Evolutionary conservation across 2,888 invertebrate species (phyloP).

Genomic region (Tetrapedia diversipes): DNA sequence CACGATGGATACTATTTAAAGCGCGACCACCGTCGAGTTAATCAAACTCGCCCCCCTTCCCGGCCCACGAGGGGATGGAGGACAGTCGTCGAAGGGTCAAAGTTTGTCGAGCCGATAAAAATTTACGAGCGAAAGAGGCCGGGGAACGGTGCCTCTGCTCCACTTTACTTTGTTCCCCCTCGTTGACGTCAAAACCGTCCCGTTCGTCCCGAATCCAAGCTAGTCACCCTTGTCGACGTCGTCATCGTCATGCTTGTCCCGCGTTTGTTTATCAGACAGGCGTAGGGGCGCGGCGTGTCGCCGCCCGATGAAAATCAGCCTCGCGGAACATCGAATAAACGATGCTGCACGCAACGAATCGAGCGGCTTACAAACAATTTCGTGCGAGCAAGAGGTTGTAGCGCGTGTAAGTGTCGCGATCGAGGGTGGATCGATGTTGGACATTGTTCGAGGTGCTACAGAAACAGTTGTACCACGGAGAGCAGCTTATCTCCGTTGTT

Average conservation of each 20-base stretch:
- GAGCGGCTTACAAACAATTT: not conserved
- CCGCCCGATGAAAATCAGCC: constrained; percentile 12
- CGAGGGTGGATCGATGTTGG: not conserved
- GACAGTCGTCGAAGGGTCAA: constrained; percentile 37
- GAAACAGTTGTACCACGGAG: too few species aligned
- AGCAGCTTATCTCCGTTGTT: too few species aligned
- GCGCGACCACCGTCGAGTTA: constrained; percentile 35
- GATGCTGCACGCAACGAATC: not conserved
- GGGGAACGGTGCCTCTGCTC: constrained; percentile 31
- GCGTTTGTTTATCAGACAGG: constrained; percentile 27
- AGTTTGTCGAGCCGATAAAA: constrained; percentile 52
- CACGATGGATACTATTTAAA: constrained; percentile 38
- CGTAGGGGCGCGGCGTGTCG: not conserved
- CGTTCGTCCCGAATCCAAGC: constrained; percentile 20
- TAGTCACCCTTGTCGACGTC: constrained; percentile 13
- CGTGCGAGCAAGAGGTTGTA: too few species aligned
- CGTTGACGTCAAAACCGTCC: constrained; percentile 47
- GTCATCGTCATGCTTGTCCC: constrained; percentile 4
- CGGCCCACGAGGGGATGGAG: not conserved
- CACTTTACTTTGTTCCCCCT: constrained; percentile 41
- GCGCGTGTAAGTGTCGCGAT: not conserved
- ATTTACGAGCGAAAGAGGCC: constrained; percentile 48
- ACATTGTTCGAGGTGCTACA: too few species aligned
- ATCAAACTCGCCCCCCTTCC: constrained; percentile 46
- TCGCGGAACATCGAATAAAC: not conserved